phyloP scores from a whole-genome alignment of 2,797 vertebrate genomes.

The Clarias fuscus region DNA sequence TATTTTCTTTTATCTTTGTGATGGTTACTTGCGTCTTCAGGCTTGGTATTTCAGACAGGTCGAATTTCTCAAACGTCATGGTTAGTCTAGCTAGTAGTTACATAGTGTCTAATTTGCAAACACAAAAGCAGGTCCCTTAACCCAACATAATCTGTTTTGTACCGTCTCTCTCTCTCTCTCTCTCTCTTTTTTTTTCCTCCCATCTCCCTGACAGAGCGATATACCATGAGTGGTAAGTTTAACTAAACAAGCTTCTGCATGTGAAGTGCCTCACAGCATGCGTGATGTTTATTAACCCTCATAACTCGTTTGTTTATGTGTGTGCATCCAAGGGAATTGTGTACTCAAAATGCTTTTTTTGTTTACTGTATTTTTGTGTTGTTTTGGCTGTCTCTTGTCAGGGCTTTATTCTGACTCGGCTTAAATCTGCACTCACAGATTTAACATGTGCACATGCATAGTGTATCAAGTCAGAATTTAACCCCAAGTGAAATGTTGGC shows the following conservation, averaged over 20 bases:
- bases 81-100: slow-evolving; percentile 2
- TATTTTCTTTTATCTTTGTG: slow-evolving; percentile 24
- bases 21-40: slow-evolving; percentile 5
- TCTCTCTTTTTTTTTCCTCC: slow-evolving; percentile 41
- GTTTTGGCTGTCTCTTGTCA: slow-evolving; percentile 17
- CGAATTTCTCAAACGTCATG: background rate
- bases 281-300: slow-evolving; percentile 68
- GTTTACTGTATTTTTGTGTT: slow-evolving; percentile 36
- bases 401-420: slow-evolving; percentile 47
- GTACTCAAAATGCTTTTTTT: slow-evolving; percentile 21
- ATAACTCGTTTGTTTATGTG: slow-evolving; percentile 48
- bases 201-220: slow-evolving; percentile 70
- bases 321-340: slow-evolving; percentile 27
- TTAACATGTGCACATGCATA: background rate
- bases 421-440: background rate
- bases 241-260: slow-evolving; percentile 65
- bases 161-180: slow-evolving; percentile 58
- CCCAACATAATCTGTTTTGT: slow-evolving; percentile 53
- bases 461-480: slow-evolving; percentile 50
- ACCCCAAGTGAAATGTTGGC: slow-evolving; percentile 22
- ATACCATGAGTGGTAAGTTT: slow-evolving; percentile 80
- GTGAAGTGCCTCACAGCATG: slow-evolving; percentile 70
- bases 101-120: slow-evolving; percentile 16
- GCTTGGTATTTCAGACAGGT: background rate
- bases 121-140: slow-evolving; percentile 46